These are phyloP conservation scores for Lycaon pictus DNA, from an alignment of 2,113 vertebrate genomes.

Conservation along the genomic window DNA sequence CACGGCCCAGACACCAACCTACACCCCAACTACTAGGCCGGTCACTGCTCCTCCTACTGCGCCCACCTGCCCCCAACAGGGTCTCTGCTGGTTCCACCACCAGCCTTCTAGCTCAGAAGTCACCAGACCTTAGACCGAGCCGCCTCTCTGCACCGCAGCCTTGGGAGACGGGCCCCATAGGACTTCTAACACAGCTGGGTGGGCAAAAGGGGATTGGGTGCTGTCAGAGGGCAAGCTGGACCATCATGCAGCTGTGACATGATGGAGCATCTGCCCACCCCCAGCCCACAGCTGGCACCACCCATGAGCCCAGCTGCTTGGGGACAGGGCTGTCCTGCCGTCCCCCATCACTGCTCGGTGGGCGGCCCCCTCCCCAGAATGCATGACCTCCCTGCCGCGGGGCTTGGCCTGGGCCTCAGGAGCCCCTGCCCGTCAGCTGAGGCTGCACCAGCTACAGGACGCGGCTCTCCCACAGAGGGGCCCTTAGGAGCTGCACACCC, in stretches of 20 bases:
- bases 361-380: neutral
- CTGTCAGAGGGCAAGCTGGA: neutral
- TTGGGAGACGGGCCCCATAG: accelerated
- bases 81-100: neutral
- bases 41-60: neutral
- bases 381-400: neutral
- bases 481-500: neutral
- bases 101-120: neutral
- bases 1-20: neutral
- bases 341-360: neutral
- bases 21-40: neutral
- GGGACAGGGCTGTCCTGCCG: accelerated
- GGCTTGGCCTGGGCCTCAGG: neutral
- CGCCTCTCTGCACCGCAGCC: neutral
- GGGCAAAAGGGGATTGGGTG: no score
- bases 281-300: accelerated
- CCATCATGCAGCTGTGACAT: accelerated
- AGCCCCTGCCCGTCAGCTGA: neutral
- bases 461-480: neutral
- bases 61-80: neutral
- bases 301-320: no score
- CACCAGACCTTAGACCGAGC: neutral
- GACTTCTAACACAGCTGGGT: neutral
- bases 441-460: neutral
- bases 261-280: neutral